Conservation (phyloP, 1,140 invertebrate species). For the Bombus cullumanus region DNA sequence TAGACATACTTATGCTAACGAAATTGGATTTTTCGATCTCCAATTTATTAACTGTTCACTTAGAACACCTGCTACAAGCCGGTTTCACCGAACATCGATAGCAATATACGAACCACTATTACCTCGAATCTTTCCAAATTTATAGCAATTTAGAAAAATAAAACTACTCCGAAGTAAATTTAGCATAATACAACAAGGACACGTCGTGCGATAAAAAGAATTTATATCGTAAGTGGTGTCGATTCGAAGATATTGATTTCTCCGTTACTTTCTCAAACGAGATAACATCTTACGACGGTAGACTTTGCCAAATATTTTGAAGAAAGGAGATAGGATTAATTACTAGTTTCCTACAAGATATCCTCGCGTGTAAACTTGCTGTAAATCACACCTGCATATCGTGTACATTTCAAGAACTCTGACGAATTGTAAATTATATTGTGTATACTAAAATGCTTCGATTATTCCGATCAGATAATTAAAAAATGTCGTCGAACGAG, state of each 20-base stretch:
- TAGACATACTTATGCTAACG: slow-evolving; percentile 20
- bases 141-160: background rate
- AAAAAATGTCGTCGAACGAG: background rate
- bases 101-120: too few relatives aligned
- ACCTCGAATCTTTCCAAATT: too few relatives aligned
- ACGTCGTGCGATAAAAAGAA: background rate
- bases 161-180: background rate
- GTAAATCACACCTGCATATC: background rate
- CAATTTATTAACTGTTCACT: slow-evolving; percentile 1
- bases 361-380: background rate
- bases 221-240: background rate
- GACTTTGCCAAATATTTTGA: background rate
- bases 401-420: background rate
- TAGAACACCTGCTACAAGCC: slow-evolving; percentile 3
- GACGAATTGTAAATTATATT: background rate
- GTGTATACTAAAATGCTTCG: background rate
- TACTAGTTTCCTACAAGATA: background rate
- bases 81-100: too few relatives aligned
- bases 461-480: background rate
- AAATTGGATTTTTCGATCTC: slow-evolving; percentile 5
- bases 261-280: background rate
- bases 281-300: background rate
- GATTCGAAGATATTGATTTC: background rate
- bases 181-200: background rate
- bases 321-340: background rate